phyloP scores from a whole-genome alignment of 2,113 vertebrate species.

The Peromyscus leucopus region DNA sequence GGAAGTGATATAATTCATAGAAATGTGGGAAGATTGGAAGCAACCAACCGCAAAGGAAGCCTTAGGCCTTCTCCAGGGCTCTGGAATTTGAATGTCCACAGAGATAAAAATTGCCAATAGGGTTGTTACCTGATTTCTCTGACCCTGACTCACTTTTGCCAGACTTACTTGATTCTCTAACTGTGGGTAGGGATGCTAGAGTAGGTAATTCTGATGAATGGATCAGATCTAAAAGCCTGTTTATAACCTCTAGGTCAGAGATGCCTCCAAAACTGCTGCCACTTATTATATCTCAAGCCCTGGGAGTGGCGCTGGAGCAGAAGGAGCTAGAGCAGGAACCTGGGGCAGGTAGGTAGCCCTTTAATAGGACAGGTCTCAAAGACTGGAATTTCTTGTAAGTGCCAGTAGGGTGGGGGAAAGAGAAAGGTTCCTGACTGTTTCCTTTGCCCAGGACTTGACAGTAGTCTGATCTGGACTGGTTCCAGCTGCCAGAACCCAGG shows the following conservation, averaged over 20 bases:
- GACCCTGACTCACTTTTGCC: constrained; percentile 13
- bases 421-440: constrained; percentile 64
- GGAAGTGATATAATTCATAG: not conserved
- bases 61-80: constrained; percentile 9
- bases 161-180: not conserved
- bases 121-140: constrained; percentile 1
- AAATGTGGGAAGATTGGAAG: constrained; percentile 42
- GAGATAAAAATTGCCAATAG: constrained; percentile 25
- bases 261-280: constrained; percentile 88
- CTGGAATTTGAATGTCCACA: constrained; percentile 34
- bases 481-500: constrained; percentile 94
- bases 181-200: constrained; percentile 8
- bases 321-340: constrained; percentile 82
- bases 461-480: constrained; percentile 79
- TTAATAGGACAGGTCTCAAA: not conserved
- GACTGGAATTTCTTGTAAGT: constrained; percentile 5
- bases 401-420: not conserved
- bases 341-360: constrained; percentile 73
- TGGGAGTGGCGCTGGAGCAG: constrained; percentile 90
- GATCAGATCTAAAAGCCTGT: constrained; percentile 57
- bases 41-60: constrained; percentile 18
- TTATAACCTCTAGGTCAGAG: constrained; percentile 86
- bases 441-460: constrained; percentile 67
- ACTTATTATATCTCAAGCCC: constrained; percentile 88
- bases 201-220: not conserved